These are phyloP conservation scores for Entomobrya multifasciata DNA, from an alignment of 2,888 invertebrate species.

Conservation along the genomic window DNA sequence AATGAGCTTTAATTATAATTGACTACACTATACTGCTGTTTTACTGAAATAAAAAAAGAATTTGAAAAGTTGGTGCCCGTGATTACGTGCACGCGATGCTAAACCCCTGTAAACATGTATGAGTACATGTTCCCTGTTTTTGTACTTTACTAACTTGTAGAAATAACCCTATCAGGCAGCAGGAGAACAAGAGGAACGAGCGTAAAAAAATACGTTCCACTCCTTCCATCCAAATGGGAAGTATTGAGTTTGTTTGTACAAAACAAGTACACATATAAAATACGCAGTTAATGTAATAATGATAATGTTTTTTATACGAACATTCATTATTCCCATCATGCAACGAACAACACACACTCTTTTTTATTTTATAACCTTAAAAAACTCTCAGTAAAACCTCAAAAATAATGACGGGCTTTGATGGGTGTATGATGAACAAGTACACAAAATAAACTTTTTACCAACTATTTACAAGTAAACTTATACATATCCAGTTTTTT, in stretches of 20 bases:
- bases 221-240: constrained; percentile 24
- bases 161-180: constrained; percentile 32
- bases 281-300: constrained; percentile 59
- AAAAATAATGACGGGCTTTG: constrained; percentile 55
- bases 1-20: constrained; percentile 74
- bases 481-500: constrained; percentile 37
- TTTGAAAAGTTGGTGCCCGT: constrained; percentile 51
- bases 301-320: constrained; percentile 47
- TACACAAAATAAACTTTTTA: constrained; percentile 29
- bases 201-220: constrained; percentile 28
- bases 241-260: constrained; percentile 49
- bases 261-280: constrained; percentile 39
- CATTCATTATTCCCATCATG: constrained; percentile 30
- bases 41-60: constrained; percentile 67
- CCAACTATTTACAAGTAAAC: constrained; percentile 29
- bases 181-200: constrained; percentile 18
- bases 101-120: constrained; percentile 42
- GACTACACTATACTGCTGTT: constrained; percentile 72
- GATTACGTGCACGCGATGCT: constrained; percentile 72
- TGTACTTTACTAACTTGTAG: too few relatives aligned
- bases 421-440: constrained; percentile 14
- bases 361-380: not conserved
- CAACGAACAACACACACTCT: constrained; percentile 37
- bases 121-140: constrained; percentile 4
- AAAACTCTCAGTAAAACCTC: constrained; percentile 50